Base-by-base conservation (phyloP, 1,140 invertebrate species). In the Psilanteris sp. region DNA sequence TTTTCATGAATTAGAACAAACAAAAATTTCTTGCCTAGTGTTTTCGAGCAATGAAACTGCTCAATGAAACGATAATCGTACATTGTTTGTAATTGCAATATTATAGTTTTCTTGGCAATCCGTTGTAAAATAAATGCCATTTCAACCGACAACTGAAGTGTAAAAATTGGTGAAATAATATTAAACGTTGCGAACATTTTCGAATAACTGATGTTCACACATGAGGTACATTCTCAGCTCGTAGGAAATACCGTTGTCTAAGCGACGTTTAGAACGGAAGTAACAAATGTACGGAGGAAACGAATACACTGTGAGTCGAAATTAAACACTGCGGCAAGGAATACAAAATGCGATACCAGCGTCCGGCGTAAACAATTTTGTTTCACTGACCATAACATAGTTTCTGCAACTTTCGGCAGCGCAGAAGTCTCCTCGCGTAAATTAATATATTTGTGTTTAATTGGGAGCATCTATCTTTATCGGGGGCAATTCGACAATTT, bases 361-460 rank as follows among this genome's bases (percentile, higher is more conserved):
- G 57, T 48, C 70, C 43, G 44, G 44, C 61, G 39, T 66, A 66
- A 73, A 73, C 52, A 73, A 52, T 73, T 73, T 73, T 52, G 44
- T 37, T 73, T 22, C 37, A 66, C 52, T 73, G 70, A 73, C 70
- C 70, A 48, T 64, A 52, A 57, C 50, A 29, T 37, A 50, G 43
- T 50, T 29, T 3, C 39, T 18, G 14, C 8, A 27, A 44, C 8
- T 54, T 57, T 13, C 26, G 32, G 43, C 10, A n/a, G 29, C 2
- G 11, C 10, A 39, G 55, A 54, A 54, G 39, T 18, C 15, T n/a
- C 6, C 8, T 4, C 10, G 8, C 4, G 18, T 27, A 57, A 57
- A 57, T 57, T 29, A 55, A 41, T 41, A 15, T 8, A 9, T 29
- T 39, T 7, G 11, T 13, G 10, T 20, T 22, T 24, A 52, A 36